A percentile compares a stretch with the other conserved stretches of the same genome.
Evolutionary conservation across 1,140 invertebrate species (phyloP).

Genomic region (Brachionus asplanchnoidis): DNA sequence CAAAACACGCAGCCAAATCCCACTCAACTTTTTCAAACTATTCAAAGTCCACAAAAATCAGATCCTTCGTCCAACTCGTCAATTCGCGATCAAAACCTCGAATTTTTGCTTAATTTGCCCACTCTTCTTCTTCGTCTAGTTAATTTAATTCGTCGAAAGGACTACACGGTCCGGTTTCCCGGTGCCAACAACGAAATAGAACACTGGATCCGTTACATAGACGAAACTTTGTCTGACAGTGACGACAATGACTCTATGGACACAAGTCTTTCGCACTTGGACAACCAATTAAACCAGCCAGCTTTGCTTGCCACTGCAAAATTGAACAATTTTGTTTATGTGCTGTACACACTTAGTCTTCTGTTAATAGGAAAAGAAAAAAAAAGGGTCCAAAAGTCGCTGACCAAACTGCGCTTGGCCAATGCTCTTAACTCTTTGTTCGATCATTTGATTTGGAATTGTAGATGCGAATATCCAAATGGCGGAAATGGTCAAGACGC

Average conservation of each 20-base stretch:
- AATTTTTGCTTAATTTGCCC: constrained; percentile 35
- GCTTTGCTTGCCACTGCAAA: constrained; percentile 53
- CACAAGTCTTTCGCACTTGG: constrained; percentile 16
- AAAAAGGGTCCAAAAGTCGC: constrained; percentile 57
- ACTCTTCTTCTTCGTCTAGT: constrained; percentile 27
- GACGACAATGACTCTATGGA: constrained; percentile 47
- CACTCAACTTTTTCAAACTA: constrained; percentile 46
- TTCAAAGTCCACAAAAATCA: constrained; percentile 46
- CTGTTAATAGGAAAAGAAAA: constrained; percentile 58
- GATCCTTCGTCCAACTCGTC: constrained; percentile 47
- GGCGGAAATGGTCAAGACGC: constrained; percentile 55
- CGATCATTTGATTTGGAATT: constrained; percentile 59
- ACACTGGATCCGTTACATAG: constrained; percentile 44
- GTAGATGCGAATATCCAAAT: constrained; percentile 50
- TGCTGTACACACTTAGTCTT: constrained; percentile 57
- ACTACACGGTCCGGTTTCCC: constrained; percentile 27
- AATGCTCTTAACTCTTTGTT: constrained; percentile 57
- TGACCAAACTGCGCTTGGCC: constrained; percentile 56
- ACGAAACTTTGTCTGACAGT: constrained; percentile 51
- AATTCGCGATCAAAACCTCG: constrained; percentile 11
- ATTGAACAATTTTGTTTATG: constrained; percentile 57
- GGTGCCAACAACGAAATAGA: constrained; percentile 37
- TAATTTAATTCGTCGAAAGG: constrained; percentile 31
- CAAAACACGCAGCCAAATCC: neutral
- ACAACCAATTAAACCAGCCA: constrained; percentile 46